phyloP scores from a whole-genome alignment of 2,113 vertebrate species.

The Acrocephalus arundinaceus region DNA sequence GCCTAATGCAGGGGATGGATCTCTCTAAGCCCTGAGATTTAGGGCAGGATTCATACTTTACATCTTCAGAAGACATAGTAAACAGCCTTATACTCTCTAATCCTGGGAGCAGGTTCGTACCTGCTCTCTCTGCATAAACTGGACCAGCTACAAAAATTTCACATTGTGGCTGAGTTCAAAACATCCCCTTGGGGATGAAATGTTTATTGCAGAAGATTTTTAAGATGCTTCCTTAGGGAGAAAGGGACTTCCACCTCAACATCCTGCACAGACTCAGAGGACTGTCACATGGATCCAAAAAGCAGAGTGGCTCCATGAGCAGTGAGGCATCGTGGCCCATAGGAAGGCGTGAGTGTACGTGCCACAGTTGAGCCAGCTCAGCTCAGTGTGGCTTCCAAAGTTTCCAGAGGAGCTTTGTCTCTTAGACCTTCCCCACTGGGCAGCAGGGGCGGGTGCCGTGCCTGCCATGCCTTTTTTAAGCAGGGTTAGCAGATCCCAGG shows the following conservation, averaged over 20 bases:
- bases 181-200: constrained; percentile 54
- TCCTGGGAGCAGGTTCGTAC: constrained; percentile 73
- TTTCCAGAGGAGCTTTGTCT: not conserved
- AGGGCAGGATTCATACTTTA: constrained; percentile 69
- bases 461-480: not conserved
- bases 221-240: constrained; percentile 20
- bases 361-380: not conserved
- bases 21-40: constrained; percentile 75
- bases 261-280: not conserved
- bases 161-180: constrained; percentile 52
- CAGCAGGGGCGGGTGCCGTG: not conserved
- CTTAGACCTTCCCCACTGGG: not conserved
- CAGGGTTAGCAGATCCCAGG: not conserved
- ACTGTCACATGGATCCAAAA: not conserved
- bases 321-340: fast-evolving
- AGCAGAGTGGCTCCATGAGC: fast-evolving
- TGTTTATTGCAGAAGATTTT: constrained; percentile 61
- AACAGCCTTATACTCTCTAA: constrained; percentile 70
- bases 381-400: not conserved
- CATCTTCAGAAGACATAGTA: constrained; percentile 74
- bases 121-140: constrained; percentile 63
- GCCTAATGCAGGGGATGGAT: constrained; percentile 75
- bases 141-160: constrained; percentile 63
- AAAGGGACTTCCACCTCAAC: not conserved
- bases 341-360: not conserved